These are phyloP conservation scores for Maccullochella peelii DNA, from an alignment of 2,113 vertebrate species.

Conservation along the genomic window DNA sequence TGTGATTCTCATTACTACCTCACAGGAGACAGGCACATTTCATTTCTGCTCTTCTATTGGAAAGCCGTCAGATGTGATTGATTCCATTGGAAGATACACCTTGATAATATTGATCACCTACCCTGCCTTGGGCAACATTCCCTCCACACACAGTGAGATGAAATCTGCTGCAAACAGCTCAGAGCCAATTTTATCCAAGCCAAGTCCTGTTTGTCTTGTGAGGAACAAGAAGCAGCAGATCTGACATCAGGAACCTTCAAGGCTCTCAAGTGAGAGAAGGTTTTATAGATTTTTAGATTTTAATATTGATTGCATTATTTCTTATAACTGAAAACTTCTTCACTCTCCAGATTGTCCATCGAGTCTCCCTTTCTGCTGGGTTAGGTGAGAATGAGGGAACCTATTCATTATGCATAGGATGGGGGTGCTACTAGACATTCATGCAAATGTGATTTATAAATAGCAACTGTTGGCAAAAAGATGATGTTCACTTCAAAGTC, in stretches of 20 bases:
- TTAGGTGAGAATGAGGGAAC: conserved; percentile 30
- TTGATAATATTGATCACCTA: conserved; percentile 77
- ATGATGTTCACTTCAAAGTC: conserved; percentile 61
- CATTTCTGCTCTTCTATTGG: conserved; percentile 61
- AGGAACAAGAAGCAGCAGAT: conserved; percentile 61
- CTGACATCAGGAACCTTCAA: conserved; percentile 49
- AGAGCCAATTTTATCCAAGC: conserved; percentile 63
- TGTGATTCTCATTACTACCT: conserved; percentile 51
- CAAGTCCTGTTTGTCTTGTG: conserved; percentile 68
- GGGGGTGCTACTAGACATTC: conserved; percentile 56
- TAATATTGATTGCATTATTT: conserved; percentile 22
- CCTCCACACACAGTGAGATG: conserved; percentile 67
- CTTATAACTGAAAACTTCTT: conserved; percentile 9
- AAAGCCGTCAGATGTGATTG: conserved; percentile 75
- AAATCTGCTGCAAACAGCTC: conserved; percentile 72
- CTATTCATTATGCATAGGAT: conserved; percentile 65
- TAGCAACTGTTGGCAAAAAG: conserved; percentile 59
- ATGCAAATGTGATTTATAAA: conserved; percentile 76
- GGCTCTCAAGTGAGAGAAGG: conserved; percentile 1
- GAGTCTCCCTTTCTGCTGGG: conserved; percentile 16
- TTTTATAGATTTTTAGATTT: conserved; percentile 37
- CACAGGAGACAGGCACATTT: conserved; percentile 59
- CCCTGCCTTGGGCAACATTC: conserved; percentile 60
- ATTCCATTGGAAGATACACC: conserved; percentile 78
- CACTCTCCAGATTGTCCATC: background rate